Evolutionary conservation across 1,140 invertebrate genomes (phyloP), one percentile per base, ranked within the genome.

Genomic region (Hyphantria cunea): DNA sequence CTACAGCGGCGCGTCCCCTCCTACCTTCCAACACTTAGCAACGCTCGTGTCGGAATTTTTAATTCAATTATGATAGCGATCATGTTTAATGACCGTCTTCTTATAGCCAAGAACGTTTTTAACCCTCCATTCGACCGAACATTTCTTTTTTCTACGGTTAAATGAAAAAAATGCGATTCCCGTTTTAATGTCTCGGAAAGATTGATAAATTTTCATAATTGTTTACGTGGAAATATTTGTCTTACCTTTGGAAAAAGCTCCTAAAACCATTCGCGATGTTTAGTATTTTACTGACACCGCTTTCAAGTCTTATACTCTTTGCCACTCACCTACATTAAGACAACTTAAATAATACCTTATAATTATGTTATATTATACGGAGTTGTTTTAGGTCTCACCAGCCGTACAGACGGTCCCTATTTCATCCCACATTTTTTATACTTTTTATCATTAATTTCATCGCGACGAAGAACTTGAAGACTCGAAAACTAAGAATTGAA

Each of bases 21-120:
- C 11, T 12, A n/a, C 41, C 41, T 6, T 9, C 64, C 60, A 59
- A 60, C 48, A 44, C 48, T 72, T 61, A 70, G 62, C 72, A 58
- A 49, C 53, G 66, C 60, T 76, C 86, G 86, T 86, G 86, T 84
- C 65, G 86, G 86, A 89, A 89, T 89, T 86, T 87, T 89, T 87
- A 89, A 89, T 89, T 89, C 86, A 89, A 89, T 89, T 87, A 89
- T 86, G 83, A 87, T 86, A 86, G 73, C 83, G 75, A 89, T 89
- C 84, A 83, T 86, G 84, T 86, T 86, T 89, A 86, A 89, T 86
- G 84, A 78, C 61, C 81, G 74, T 63, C 68, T 74, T 74, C 71
- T 81, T 72, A 76, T 68, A 77, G 74, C 63, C 68, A 67, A 53
- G 45, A 62, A 65, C 67, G 54, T 74, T 76, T 76, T 72, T 73